Percentiles rank a stretch among this genome's conserved stretches.
These are phyloP conservation scores for Nasonia oneida DNA, from an alignment of 2,888 invertebrate genomes.

Conservation along the genomic window DNA sequence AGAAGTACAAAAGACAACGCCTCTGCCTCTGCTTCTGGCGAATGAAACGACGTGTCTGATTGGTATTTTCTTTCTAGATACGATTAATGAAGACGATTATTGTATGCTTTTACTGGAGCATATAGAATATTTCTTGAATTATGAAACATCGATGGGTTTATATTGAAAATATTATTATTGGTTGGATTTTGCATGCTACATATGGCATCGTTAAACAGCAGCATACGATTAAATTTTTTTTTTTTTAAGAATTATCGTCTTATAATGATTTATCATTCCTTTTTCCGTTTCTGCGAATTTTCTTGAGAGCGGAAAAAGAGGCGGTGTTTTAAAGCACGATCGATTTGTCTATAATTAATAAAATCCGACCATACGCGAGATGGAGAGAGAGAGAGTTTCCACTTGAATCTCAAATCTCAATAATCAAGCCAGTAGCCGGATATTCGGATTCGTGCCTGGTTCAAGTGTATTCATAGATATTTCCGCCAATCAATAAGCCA, in stretches of 20 bases:
- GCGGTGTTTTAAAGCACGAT: neutral
- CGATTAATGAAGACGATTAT: neutral
- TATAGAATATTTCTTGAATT: neutral
- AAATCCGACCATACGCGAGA: neutral
- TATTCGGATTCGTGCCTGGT: neutral
- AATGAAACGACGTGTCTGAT: no score
- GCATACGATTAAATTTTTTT: no score
- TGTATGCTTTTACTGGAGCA: neutral
- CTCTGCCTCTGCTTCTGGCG: no score
- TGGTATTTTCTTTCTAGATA: no score
- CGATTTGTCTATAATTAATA: neutral
- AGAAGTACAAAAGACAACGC: no score
- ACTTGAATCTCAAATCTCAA: neutral
- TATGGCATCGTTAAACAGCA: no score
- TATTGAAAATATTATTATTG: no score
- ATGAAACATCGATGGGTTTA: neutral
- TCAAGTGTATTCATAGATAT: neutral
- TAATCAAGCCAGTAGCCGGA: neutral
- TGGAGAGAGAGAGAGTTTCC: neutral
- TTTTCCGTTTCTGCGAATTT: no score
- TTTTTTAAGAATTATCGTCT: no score
- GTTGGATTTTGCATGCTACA: no score
- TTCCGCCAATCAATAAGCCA: neutral
- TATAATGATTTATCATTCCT: no score
- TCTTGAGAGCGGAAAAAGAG: no score